Evolutionary conservation across 2,113 vertebrate genomes (phyloP).

Genomic region (Alces alces): DNA sequence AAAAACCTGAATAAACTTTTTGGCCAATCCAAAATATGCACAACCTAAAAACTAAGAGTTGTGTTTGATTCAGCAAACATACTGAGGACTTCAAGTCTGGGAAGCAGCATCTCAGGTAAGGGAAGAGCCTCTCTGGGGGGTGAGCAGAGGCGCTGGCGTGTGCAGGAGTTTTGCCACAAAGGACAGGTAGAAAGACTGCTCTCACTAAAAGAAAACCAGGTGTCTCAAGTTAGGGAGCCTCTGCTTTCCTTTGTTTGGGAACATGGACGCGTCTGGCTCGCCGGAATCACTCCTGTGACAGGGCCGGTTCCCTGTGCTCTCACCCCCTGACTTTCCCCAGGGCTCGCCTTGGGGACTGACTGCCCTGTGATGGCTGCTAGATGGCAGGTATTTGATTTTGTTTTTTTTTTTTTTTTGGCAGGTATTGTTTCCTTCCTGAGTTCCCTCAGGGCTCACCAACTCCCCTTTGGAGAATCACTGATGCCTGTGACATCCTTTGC

Average conservation of each 20-base stretch:
- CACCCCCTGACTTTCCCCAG: not conserved
- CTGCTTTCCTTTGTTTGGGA: not conserved
- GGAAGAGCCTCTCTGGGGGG: not conserved
- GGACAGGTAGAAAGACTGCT: not conserved
- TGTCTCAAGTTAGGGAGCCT: not conserved
- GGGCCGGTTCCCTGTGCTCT: not conserved
- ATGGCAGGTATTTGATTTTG: not conserved
- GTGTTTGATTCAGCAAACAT: not conserved
- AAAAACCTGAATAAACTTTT: not conserved
- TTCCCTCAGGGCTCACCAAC: not conserved
- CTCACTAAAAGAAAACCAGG: not conserved
- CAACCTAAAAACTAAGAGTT: not conserved
- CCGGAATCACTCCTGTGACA: too few relatives aligned
- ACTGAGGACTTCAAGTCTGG: not conserved
- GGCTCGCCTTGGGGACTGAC: not conserved
- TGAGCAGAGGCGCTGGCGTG: accelerated
- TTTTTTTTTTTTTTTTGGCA: not conserved
- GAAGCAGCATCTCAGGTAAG: not conserved
- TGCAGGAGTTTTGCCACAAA: too few relatives aligned
- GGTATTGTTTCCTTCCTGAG: not conserved
- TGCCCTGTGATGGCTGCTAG: not conserved
- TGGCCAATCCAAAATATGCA: not conserved
- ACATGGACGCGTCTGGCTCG: not conserved
- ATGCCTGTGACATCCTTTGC: not conserved
- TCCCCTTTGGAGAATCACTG: not conserved